Evolutionary conservation across 2,113 vertebrate species (phyloP).

Genomic region (Electrona antarctica): DNA sequence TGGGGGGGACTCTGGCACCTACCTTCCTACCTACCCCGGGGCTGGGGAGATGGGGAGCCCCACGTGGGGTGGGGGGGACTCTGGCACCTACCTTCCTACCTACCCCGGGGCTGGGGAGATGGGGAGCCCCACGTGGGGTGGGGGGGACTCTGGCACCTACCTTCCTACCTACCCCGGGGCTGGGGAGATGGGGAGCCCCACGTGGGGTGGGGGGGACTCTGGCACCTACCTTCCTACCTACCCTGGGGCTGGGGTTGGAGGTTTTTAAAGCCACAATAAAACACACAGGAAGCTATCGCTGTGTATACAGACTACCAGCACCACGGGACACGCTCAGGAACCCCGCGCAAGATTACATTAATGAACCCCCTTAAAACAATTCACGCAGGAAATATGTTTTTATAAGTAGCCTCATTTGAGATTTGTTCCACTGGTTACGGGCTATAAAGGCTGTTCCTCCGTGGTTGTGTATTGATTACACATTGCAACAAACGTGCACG

Average conservation of each 20-base stretch:
- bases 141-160: conserved; percentile 24
- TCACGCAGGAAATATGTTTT: conserved; percentile 62
- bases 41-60: too few relatives aligned
- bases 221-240: not conserved
- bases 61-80: too few relatives aligned
- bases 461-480: conserved; percentile 16
- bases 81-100: too few relatives aligned
- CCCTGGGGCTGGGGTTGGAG: conserved; percentile 38
- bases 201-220: not conserved
- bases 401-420: conserved; percentile 43
- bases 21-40: too few relatives aligned
- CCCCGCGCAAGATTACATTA: conserved; percentile 48
- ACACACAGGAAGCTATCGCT: conserved; percentile 57
- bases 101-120: not conserved
- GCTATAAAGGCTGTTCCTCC: conserved; percentile 13
- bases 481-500: too few relatives aligned
- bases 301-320: conserved; percentile 36
- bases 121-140: not conserved
- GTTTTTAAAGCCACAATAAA: conserved; percentile 61
- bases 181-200: conserved; percentile 21
- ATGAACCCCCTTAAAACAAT: conserved; percentile 56
- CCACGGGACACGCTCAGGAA: conserved; percentile 36
- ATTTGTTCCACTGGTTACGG: conserved; percentile 40
- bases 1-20: too few relatives aligned
- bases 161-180: too few relatives aligned